These are phyloP conservation scores for Drosophila suzukii DNA, from an alignment of 1,140 invertebrate genomes.

Conservation along the genomic window DNA sequence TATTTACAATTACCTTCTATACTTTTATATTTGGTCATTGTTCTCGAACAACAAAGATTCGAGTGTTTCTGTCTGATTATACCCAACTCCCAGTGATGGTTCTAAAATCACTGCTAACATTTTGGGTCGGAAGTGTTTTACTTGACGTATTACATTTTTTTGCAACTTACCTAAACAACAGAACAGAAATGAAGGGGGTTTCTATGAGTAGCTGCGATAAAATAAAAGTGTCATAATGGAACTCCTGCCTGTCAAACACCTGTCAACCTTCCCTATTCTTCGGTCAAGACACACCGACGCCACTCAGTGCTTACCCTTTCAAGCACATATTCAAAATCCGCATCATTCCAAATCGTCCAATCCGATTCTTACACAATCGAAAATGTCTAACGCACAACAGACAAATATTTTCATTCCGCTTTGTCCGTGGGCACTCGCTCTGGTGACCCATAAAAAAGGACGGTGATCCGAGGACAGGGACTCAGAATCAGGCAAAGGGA, in stretches of 20 bases:
- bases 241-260: not conserved
- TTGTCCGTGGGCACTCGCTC: slow-evolving; percentile 38
- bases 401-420: slow-evolving; percentile 47
- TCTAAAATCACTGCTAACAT: no score
- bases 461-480: slow-evolving; percentile 2
- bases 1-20: no score
- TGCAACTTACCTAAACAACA: no score
- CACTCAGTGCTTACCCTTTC: slow-evolving; percentile 17
- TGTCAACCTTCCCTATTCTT: not conserved
- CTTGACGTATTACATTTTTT: no score
- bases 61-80: no score
- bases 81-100: no score
- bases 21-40: no score
- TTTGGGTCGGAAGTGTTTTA: no score
- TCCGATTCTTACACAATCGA: slow-evolving; percentile 41
- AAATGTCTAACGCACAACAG: slow-evolving; percentile 43
- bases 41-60: no score
- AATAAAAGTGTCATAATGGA: not conserved
- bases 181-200: no score
- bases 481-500: slow-evolving; percentile 2
- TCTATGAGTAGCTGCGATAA: not conserved
- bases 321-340: slow-evolving; percentile 15
- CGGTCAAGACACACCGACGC: slow-evolving; percentile 3
- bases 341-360: slow-evolving; percentile 32
- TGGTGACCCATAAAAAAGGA: slow-evolving; percentile 39